Conservation (phyloP, 2,113 vertebrate genomes). For the Lampris megalopsis region DNA sequence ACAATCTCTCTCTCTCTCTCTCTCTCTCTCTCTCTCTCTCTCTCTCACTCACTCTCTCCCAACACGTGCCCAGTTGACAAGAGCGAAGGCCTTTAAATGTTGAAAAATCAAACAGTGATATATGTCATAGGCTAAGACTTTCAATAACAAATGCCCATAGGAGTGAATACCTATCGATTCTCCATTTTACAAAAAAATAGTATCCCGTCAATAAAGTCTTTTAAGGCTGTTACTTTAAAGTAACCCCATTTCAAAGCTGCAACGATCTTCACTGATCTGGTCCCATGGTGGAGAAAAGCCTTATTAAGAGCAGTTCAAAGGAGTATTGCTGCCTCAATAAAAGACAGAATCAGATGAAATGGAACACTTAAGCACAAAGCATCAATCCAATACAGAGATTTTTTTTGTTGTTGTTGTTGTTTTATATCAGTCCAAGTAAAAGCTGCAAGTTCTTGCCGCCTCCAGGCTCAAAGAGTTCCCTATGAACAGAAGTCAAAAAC, state of each 20-base stretch:
- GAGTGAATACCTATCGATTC: not conserved
- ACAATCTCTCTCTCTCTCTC: constrained; percentile 55
- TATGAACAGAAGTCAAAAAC: not conserved
- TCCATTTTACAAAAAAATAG: constrained; percentile 24
- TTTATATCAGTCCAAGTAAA: not conserved
- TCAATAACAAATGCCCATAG: not conserved
- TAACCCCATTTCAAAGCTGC: not conserved
- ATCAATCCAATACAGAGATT: not conserved
- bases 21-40: constrained; percentile 11
- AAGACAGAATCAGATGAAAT: not conserved
- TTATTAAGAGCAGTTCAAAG: not conserved
- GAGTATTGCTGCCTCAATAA: no score
- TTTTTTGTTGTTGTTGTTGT: not conserved
- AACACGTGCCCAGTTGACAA: constrained; percentile 31
- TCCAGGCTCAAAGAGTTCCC: not conserved
- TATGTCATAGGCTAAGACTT: constrained; percentile 2
- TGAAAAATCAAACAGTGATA: constrained; percentile 25
- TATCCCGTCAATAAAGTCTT: constrained; percentile 12
- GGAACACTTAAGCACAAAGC: not conserved
- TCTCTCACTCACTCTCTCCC: not conserved
- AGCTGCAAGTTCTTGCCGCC: not conserved
- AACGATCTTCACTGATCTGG: not conserved
- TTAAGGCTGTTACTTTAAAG: constrained; percentile 1
- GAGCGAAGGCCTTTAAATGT: constrained; percentile 15
- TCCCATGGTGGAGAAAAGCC: not conserved